Evolutionary conservation across 2,888 invertebrate genomes (phyloP).

Genomic region (Torymus tubicola): DNA sequence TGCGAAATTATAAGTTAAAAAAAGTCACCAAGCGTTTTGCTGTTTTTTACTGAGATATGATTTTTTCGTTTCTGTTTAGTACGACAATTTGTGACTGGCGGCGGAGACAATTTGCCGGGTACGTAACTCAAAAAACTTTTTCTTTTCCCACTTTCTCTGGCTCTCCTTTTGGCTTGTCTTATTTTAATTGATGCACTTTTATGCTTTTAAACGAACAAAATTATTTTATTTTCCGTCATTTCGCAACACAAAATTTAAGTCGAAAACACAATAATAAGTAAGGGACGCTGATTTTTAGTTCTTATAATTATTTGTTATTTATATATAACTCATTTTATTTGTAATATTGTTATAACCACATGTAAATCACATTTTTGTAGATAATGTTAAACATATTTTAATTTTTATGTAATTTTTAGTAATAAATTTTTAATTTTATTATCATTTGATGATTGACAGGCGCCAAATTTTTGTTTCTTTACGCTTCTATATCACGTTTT

Average conservation of each 20-base stretch:
- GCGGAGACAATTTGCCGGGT: slow-evolving; percentile 79
- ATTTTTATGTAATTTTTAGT: slow-evolving; percentile 18
- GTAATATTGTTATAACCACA: background rate
- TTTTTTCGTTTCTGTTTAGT: slow-evolving; percentile 77
- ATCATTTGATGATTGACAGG: slow-evolving; percentile 37
- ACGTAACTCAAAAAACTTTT: slow-evolving; percentile 74
- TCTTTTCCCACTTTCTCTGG: slow-evolving; percentile 54
- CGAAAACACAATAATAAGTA: slow-evolving; percentile 50
- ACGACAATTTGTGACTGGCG: slow-evolving; percentile 77
- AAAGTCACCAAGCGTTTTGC: slow-evolving; percentile 62
- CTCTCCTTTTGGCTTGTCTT: slow-evolving; percentile 50
- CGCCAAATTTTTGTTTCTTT: slow-evolving; percentile 59
- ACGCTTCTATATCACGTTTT: slow-evolving; percentile 56
- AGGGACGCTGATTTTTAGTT: slow-evolving; percentile 40
- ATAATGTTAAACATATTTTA: background rate
- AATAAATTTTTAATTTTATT: slow-evolving; percentile 9
- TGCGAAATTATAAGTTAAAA: slow-evolving; percentile 61
- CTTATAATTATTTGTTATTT: slow-evolving; percentile 31
- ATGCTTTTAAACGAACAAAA: slow-evolving; percentile 46
- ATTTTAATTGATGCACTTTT: slow-evolving; percentile 52
- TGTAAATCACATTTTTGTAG: no score
- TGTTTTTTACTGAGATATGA: slow-evolving; percentile 74
- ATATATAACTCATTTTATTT: background rate
- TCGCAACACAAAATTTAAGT: slow-evolving; percentile 45
- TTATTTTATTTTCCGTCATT: slow-evolving; percentile 38